Conservation (phyloP, 1,140 invertebrate genomes). For the Maconellicoccus hirsutus region DNA sequence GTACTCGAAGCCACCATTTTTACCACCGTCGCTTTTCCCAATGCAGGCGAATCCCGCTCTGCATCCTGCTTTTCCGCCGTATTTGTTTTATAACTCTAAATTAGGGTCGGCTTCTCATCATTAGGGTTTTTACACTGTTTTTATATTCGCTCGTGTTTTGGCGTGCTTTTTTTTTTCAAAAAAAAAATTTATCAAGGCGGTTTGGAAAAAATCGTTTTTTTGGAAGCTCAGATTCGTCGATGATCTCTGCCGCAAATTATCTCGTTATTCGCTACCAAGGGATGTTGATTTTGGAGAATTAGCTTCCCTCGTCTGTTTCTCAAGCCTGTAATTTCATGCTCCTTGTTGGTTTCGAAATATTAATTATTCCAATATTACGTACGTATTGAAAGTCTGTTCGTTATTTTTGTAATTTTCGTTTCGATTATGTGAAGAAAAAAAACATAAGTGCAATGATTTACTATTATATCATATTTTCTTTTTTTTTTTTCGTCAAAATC, state of each 20-base stretch:
- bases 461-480: neutral
- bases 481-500: neutral
- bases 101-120: conserved; percentile 10
- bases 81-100: conserved; percentile 15
- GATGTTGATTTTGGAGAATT: too few species aligned
- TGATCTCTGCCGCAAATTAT: too few species aligned
- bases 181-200: neutral
- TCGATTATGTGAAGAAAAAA: conserved; percentile 3
- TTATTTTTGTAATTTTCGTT: neutral
- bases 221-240: too few species aligned
- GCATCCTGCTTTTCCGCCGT: conserved; percentile 34
- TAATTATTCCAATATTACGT: too few species aligned
- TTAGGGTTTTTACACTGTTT: neutral
- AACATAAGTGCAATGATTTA: neutral
- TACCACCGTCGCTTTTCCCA: conserved; percentile 53
- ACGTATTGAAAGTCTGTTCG: too few species aligned
- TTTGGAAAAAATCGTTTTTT: too few species aligned
- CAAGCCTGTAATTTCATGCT: too few species aligned
- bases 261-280: too few species aligned
- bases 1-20: conserved; percentile 63
- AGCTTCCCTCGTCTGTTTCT: too few species aligned
- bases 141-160: too few species aligned
- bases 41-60: conserved; percentile 59
- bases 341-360: too few species aligned
- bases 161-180: neutral